Evolutionary conservation across 1,140 invertebrate genomes (phyloP), one percentile per base, ranked within the genome.

Genomic region (Bombus sibiricus): DNA sequence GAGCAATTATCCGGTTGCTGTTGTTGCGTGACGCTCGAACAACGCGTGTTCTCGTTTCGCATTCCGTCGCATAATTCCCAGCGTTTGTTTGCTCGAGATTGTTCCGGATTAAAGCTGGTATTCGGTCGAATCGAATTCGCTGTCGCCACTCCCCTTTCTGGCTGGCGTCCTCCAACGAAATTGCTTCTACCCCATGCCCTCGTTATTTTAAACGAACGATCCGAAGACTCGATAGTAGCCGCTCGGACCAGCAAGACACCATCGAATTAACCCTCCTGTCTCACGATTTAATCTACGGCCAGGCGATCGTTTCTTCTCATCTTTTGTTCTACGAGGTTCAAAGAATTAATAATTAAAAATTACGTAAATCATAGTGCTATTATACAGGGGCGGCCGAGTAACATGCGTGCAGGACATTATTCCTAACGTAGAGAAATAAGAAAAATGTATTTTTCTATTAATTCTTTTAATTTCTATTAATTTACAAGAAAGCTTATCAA

Each of bases 51-150:
- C 81, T n/a, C 76, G 57, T 72, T 62, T 71, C 47, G 37, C 53
- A 81, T 81, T 18, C 75, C n/a, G 32, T 1, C 37, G 81, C 81
- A 83, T 85, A 59, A 79, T 84, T 79, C 83, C 47, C 25, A 9
- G 43, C 66, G 69, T 80, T 69, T 80, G 83, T 85, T 85, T 80
- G 66, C 39, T 37, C 83, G 83, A 62, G 62, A 66, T 80, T 57
- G 47, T 59, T 59, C 28, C 47, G 83, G 76, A 85, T 85, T 85
- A 72, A 71, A 72, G 53, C 76, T 32, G 68, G 57, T 72, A 69
- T 85, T 85, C 43, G 83, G 53, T 47, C 75, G 74, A 13, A 71
- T 47, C 39, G 53, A 78, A 77, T 71, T 71, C 43, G 64, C 6
- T 79, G 77, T 79, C 41, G 77, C 39, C 37, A 22, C 37, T 15